phyloP scores from a whole-genome alignment of 2,113 vertebrate species.

The Acanthisitta chloris region DNA sequence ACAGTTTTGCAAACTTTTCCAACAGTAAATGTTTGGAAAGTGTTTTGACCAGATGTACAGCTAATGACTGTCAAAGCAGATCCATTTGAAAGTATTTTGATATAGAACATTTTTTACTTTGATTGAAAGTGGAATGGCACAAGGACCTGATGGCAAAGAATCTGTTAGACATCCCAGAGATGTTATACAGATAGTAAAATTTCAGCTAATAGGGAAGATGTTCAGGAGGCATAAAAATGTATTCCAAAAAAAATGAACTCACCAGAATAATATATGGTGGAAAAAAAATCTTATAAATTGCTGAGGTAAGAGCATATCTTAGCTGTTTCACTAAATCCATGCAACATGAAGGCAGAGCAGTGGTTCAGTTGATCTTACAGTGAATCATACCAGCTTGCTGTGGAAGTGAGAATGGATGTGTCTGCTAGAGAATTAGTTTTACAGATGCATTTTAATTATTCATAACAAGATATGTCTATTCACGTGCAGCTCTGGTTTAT shows the following conservation, averaged over 20 bases:
- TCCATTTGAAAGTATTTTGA: slow-evolving; percentile 12
- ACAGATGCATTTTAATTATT: background rate
- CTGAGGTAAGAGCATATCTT: background rate
- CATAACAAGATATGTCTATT: background rate
- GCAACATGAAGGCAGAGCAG: background rate
- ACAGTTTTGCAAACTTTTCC: slow-evolving; percentile 53
- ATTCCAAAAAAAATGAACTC: background rate
- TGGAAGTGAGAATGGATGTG: background rate
- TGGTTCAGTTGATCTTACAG: background rate
- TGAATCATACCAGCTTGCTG: background rate
- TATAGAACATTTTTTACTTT: background rate
- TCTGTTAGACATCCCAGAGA: background rate
- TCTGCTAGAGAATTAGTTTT: background rate
- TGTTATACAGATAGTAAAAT: background rate
- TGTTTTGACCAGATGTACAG: slow-evolving; percentile 51
- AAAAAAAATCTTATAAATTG: slow-evolving; percentile 5
- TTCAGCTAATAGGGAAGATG: background rate
- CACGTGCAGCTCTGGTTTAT: background rate
- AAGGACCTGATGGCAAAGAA: background rate
- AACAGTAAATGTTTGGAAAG: background rate
- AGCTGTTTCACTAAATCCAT: background rate
- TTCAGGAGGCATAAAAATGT: background rate
- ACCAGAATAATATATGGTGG: background rate
- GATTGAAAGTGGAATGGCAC: background rate
- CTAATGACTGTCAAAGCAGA: slow-evolving; percentile 48